phyloP scores from a whole-genome alignment of 2,888 invertebrate species.

The Drosophila nigricruria region DNA sequence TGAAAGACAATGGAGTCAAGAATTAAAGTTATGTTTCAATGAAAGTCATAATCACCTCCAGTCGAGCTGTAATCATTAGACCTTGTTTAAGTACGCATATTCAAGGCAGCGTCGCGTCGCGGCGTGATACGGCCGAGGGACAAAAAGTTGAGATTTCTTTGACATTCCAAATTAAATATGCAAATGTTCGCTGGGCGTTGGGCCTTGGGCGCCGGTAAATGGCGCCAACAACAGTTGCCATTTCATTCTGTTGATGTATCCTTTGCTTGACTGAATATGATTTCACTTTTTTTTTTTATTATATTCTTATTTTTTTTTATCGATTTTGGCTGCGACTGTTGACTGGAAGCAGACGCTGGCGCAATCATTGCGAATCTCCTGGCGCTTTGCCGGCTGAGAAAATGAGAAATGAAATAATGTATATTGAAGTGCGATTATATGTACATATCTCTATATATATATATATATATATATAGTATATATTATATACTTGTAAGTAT shows the following conservation, averaged over 20 bases:
- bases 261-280: slow-evolving; percentile 53
- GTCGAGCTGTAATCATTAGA: slow-evolving; percentile 11
- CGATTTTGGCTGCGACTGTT: slow-evolving; percentile 47
- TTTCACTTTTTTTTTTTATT: slow-evolving; percentile 31
- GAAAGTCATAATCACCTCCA: background rate
- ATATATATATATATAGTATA: background rate
- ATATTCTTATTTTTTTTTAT: slow-evolving; percentile 26
- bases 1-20: background rate
- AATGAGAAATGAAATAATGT: slow-evolving; percentile 32
- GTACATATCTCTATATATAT: background rate
- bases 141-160: slow-evolving; percentile 32
- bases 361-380: slow-evolving; percentile 17
- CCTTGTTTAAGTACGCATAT: slow-evolving; percentile 13
- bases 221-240: slow-evolving; percentile 47
- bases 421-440: slow-evolving; percentile 17
- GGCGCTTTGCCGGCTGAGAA: slow-evolving; percentile 16
- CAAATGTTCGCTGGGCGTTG: slow-evolving; percentile 37
- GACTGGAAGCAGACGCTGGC: slow-evolving; percentile 10
- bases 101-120: background rate
- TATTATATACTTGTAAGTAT: slow-evolving; percentile 1
- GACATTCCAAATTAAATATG: slow-evolving; percentile 60
- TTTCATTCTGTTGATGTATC: slow-evolving; percentile 44
- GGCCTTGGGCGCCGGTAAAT: slow-evolving; percentile 17
- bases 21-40: slow-evolving; percentile 1
- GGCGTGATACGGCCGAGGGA: slow-evolving; percentile 12